phyloP scores from a whole-genome alignment of 2,888 invertebrate genomes.

The Teinopalpus imperialis region DNA sequence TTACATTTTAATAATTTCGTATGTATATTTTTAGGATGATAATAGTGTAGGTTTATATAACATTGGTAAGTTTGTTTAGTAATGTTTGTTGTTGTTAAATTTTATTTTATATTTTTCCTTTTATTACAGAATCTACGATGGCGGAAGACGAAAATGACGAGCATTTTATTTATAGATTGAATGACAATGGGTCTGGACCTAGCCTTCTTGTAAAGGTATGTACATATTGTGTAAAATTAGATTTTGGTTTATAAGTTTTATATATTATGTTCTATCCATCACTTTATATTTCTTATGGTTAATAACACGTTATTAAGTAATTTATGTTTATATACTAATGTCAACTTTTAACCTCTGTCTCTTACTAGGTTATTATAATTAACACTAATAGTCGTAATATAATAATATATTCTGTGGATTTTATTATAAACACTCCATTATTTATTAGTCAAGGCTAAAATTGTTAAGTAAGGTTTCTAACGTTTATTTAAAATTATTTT shows the following conservation, averaged over 20 bases:
- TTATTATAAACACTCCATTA: no score
- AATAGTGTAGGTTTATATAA: no score
- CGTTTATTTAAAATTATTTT: no score
- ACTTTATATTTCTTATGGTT: neutral
- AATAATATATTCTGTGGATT: no score
- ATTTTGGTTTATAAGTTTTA: neutral
- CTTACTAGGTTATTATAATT: conserved; percentile 2
- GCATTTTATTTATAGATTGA: conserved; percentile 88
- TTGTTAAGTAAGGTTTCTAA: no score
- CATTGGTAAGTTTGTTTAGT: conserved; percentile 5
- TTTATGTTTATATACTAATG: conserved; percentile 3
- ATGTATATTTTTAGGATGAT: no score
- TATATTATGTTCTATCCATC: neutral
- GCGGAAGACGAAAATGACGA: conserved; percentile 82
- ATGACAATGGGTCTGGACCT: conserved; percentile 89
- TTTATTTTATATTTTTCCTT: no score
- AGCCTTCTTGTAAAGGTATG: conserved; percentile 86
- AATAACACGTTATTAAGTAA: conserved; percentile 12
- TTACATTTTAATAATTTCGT: no score
- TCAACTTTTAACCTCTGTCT: conserved; percentile 10
- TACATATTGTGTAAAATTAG: neutral
- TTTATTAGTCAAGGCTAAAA: no score
- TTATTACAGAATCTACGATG: conserved; percentile 31
- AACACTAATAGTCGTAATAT: neutral
- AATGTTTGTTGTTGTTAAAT: no score